A percentile compares a stretch with the other conserved stretches of the same genome.
Evolutionary conservation across 2,113 vertebrate genomes (phyloP).

Genomic region (Austrofundulus limnaeus): DNA sequence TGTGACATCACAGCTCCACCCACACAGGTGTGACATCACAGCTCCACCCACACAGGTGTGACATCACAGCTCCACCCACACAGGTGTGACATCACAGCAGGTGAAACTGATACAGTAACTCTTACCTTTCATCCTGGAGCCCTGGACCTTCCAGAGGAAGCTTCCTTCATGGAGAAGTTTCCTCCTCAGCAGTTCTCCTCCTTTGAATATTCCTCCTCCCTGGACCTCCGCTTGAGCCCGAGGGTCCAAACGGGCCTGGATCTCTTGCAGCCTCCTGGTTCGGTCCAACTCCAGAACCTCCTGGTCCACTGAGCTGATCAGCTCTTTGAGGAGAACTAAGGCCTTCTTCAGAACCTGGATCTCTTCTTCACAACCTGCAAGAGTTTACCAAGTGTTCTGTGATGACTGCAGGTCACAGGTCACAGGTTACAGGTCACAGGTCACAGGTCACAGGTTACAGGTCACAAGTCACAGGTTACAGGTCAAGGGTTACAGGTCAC

Average conservation of each 20-base stretch:
- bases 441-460: background rate
- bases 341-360: conserved; percentile 72
- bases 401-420: too few relatives aligned
- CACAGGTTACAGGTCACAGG: background rate
- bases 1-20: too few relatives aligned
- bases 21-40: too few relatives aligned
- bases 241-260: conserved; percentile 85
- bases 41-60: too few relatives aligned
- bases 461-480: conserved; percentile 58
- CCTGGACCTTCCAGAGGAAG: conserved; percentile 87
- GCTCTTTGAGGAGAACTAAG: conserved; percentile 82
- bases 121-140: conserved; percentile 86
- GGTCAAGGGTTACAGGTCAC: background rate
- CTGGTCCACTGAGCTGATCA: conserved; percentile 85
- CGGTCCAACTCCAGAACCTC: conserved; percentile 88
- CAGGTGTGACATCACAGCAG: background rate
- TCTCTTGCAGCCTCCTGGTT: conserved; percentile 86
- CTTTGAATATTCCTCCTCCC: conserved; percentile 81
- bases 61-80: background rate
- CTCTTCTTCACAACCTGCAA: conserved; percentile 84
- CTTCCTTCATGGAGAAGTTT: conserved; percentile 87
- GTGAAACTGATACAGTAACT: background rate
- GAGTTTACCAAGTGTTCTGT: background rate
- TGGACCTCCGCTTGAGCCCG: conserved; percentile 78
- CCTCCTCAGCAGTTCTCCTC: conserved; percentile 86